Conservation (phyloP, 92 coral and sea anemone genomes). For the Umimayanthus chanpuru region DNA sequence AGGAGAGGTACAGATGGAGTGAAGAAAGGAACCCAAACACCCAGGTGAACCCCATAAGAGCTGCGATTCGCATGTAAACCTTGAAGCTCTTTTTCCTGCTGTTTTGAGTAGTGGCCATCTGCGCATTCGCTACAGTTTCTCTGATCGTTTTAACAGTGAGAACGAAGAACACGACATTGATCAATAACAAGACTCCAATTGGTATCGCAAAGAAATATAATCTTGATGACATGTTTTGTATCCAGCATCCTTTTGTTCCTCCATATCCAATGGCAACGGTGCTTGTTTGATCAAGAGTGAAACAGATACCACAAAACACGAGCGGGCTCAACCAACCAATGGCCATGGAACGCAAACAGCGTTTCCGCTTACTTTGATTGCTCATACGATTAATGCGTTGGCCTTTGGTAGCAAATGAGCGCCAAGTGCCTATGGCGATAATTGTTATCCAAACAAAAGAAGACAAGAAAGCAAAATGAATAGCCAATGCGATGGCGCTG, state of each 20-base stretch:
- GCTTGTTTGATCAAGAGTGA: constrained; percentile 54
- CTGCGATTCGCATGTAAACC: constrained; percentile 49
- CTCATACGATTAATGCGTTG: constrained; percentile 36
- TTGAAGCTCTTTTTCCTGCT: constrained; percentile 17
- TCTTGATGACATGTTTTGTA: constrained; percentile 33
- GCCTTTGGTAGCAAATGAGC: constrained; percentile 52
- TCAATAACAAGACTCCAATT: constrained; percentile 16
- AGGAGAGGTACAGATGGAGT: constrained; percentile 53
- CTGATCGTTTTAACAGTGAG: constrained; percentile 53
- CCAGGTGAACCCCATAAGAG: constrained; percentile 71
- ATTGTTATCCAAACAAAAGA: constrained; percentile 64
- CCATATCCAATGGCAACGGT: constrained; percentile 47
- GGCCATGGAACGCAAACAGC: constrained; percentile 41
- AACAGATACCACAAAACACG: constrained; percentile 51
- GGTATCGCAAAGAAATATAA: constrained; percentile 58
- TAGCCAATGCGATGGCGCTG: constrained; percentile 34
- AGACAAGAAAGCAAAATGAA: constrained; percentile 61
- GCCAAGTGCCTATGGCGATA: constrained; percentile 63
- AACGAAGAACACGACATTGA: constrained; percentile 52
- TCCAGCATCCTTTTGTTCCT: constrained; percentile 49
- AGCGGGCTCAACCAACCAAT: constrained; percentile 61
- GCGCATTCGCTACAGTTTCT: constrained; percentile 31
- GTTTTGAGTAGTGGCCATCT: neutral
- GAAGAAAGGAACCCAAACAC: constrained; percentile 60
- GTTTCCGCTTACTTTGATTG: constrained; percentile 5